Evolutionary conservation across 37 sponge, comb jelly and placozoan species (phyloP).

Genomic region (Dysidea cf. avara): DNA sequence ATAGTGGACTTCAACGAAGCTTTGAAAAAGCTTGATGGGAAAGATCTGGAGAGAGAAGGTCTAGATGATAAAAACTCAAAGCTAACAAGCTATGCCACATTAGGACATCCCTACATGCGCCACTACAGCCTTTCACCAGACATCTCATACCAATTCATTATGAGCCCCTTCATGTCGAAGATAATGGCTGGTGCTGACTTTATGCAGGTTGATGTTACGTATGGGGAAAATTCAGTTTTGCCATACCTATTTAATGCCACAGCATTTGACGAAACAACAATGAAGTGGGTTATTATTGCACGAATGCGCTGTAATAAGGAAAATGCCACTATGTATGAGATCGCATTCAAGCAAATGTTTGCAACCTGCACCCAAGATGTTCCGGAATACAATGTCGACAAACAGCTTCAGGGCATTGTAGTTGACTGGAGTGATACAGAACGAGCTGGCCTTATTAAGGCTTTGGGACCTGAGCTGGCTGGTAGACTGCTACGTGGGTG

Average conservation of each 20-base stretch:
- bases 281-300: constrained; percentile 23
- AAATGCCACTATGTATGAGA: constrained; percentile 5
- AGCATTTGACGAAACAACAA: constrained; percentile 9
- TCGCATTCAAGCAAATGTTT: constrained; percentile 2
- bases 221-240: neutral
- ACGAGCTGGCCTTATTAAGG: too few species aligned
- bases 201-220: constrained; percentile 3
- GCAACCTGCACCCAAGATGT: neutral
- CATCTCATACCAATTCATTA: constrained; percentile 20
- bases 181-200: constrained; percentile 14
- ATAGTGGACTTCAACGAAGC: too few species aligned
- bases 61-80: too few species aligned
- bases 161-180: constrained; percentile 3
- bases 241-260: constrained; percentile 5
- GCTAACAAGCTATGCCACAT: too few species aligned
- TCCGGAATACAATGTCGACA: too few species aligned
- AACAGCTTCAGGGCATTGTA: too few species aligned
- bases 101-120: too few species aligned
- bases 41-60: too few species aligned
- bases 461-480: too few species aligned
- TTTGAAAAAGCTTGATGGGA: too few species aligned
- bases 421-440: constrained; percentile 16
- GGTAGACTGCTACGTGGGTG: too few species aligned
- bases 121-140: too few species aligned
- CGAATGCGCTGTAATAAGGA: constrained; percentile 12